Conservation (phyloP, 1,140 invertebrate species). For the Drosophila lowei region DNA sequence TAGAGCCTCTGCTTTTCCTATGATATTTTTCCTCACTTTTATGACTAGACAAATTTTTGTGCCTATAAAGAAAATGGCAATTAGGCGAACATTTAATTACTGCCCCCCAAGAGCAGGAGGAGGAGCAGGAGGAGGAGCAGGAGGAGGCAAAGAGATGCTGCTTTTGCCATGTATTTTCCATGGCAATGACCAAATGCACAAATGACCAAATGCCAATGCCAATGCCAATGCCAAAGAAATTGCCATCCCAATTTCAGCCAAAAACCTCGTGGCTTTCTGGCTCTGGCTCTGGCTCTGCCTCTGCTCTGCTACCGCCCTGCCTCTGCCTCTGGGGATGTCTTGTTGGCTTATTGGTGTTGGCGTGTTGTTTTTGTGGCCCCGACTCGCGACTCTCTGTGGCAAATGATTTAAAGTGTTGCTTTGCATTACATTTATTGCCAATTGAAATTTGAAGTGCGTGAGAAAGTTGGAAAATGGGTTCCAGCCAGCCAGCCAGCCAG, state of each 20-base stretch:
- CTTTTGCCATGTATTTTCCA: too few species aligned
- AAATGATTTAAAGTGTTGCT: slow-evolving; percentile 83
- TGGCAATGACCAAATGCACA: too few species aligned
- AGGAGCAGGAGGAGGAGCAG: background rate
- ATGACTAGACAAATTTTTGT: slow-evolving; percentile 68
- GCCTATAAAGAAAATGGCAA: slow-evolving; percentile 60
- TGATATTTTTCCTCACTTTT: slow-evolving; percentile 39
- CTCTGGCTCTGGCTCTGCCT: too few species aligned
- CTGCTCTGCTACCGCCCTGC: too few species aligned
- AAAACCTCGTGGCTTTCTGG: background rate
- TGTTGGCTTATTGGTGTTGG: slow-evolving; percentile 74
- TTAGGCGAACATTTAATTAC: slow-evolving; percentile 72
- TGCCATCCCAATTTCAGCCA: too few species aligned
- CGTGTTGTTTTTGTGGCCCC: slow-evolving; percentile 61
- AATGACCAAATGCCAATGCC: too few species aligned
- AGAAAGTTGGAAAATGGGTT: slow-evolving; percentile 79
- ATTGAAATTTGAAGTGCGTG: slow-evolving; percentile 83
- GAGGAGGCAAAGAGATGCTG: slow-evolving; percentile 17
- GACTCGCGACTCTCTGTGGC: slow-evolving; percentile 41
- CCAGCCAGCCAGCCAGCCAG: slow-evolving; percentile 3
- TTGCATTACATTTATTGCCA: slow-evolving; percentile 83
- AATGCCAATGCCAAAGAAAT: too few species aligned
- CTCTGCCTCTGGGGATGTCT: slow-evolving; percentile 37
- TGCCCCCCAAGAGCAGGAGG: slow-evolving; percentile 1
- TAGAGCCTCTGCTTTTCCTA: background rate